phyloP scores from a whole-genome alignment of 2,113 vertebrate genomes.

The Lamprologus callipterus region DNA sequence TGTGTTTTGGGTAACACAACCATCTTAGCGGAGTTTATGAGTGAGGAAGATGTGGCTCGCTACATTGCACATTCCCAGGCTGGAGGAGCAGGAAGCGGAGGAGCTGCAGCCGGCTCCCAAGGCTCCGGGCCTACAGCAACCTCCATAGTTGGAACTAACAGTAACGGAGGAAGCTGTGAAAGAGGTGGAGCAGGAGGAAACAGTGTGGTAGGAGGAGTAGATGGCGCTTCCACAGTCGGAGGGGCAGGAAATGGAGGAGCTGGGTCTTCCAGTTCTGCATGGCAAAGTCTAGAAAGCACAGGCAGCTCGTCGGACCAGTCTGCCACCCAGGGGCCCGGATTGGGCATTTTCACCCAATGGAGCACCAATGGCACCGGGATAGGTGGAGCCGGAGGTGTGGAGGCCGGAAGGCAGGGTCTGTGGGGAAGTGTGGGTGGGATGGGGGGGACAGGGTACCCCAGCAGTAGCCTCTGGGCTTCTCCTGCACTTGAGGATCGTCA shows the following conservation, averaged over 20 bases:
- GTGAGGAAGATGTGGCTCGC: slow-evolving; percentile 95
- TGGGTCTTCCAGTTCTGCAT: slow-evolving; percentile 69
- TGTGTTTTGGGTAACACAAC: slow-evolving; percentile 99
- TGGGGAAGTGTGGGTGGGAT: slow-evolving; percentile 84
- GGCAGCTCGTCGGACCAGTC: slow-evolving; percentile 84
- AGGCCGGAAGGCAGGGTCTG: slow-evolving; percentile 79
- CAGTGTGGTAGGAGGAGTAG: slow-evolving; percentile 22
- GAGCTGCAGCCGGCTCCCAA: slow-evolving; percentile 15
- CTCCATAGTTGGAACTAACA: slow-evolving; percentile 58
- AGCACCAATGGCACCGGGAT: slow-evolving; percentile 79
- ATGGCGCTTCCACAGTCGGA: slow-evolving; percentile 23
- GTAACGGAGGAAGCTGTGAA: slow-evolving; percentile 57
- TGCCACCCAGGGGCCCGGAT: slow-evolving; percentile 75
- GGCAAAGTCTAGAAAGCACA: slow-evolving; percentile 94
- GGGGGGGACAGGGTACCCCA: slow-evolving; percentile 83
- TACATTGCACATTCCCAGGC: slow-evolving; percentile 93
- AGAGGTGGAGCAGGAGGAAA: slow-evolving; percentile 56
- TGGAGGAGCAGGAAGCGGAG: slow-evolving; percentile 60
- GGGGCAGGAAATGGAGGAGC: slow-evolving; percentile 34
- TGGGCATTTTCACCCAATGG: slow-evolving; percentile 95
- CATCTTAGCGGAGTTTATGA: slow-evolving; percentile 98
- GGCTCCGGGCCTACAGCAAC: slow-evolving; percentile 73
- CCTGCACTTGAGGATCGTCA: slow-evolving; percentile 90
- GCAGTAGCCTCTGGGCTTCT: slow-evolving; percentile 90
- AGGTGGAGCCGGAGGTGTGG: slow-evolving; percentile 72